phyloP scores from a whole-genome alignment of 92 coral and sea anemone genomes.

The Actinernus sp. region DNA sequence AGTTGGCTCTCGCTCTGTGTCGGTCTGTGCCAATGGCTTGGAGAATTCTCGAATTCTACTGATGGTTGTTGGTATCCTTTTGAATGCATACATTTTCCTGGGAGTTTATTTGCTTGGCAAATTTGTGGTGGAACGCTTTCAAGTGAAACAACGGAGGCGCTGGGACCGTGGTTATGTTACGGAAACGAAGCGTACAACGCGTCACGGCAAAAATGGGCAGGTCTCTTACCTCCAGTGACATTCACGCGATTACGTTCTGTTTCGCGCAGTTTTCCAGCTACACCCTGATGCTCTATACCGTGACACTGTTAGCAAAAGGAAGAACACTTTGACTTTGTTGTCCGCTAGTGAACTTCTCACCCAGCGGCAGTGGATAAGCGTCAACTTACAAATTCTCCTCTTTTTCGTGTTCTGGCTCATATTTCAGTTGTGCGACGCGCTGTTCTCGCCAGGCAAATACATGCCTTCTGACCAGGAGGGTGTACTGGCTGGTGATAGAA shows the following conservation, averaged over 20 bases:
- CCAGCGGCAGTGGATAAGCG: constrained; percentile 23
- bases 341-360: constrained; percentile 7
- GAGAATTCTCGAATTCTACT: neutral
- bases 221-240: constrained; percentile 9
- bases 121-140: constrained; percentile 9
- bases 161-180: constrained; percentile 40
- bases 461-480: constrained; percentile 7
- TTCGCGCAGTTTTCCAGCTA: constrained; percentile 29
- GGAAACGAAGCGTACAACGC: constrained; percentile 1
- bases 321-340: neutral
- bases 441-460: constrained; percentile 3
- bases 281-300: constrained; percentile 10
- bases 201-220: neutral
- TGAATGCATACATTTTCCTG: constrained; percentile 18
- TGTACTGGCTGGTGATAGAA: constrained; percentile 10
- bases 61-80: neutral
- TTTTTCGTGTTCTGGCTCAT: constrained; percentile 21
- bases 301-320: neutral
- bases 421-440: constrained; percentile 3
- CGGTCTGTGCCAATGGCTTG: constrained; percentile 10
- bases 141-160: neutral
- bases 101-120: constrained; percentile 13
- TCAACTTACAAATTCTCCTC: constrained; percentile 15
- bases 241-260: constrained; percentile 9
- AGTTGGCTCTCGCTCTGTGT: neutral